A percentile compares a stretch with the other conserved stretches of the same genome.
These are phyloP conservation scores for Ceratosolen solmsi DNA, from an alignment of 1,140 invertebrate species.

Conservation along the genomic window DNA sequence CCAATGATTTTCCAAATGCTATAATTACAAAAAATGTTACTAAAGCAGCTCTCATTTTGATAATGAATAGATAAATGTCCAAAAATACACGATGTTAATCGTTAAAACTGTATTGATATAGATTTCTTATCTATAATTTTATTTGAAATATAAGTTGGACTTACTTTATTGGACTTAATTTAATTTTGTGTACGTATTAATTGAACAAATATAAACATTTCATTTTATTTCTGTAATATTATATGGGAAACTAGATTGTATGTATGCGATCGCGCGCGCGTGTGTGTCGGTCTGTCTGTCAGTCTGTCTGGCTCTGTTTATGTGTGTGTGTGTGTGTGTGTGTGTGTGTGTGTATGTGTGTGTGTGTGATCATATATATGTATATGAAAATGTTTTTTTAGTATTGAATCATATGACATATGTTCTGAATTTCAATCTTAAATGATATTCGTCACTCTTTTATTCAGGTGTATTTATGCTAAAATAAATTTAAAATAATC, in stretches of 20 bases:
- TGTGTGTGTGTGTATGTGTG: no score
- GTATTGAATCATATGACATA: neutral
- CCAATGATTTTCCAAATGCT: neutral
- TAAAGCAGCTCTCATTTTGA: conserved; percentile 23
- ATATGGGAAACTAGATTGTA: no score
- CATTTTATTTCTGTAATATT: neutral
- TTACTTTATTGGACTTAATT: neutral
- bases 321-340: neutral
- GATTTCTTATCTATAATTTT: conserved; percentile 9
- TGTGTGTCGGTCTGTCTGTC: no score
- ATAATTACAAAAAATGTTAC: neutral
- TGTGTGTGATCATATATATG: no score
- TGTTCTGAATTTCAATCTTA: neutral
- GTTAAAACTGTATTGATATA: conserved; percentile 4
- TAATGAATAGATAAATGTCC: neutral
- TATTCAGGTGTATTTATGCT: neutral
- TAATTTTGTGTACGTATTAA: neutral
- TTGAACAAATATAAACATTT: neutral
- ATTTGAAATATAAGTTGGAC: neutral
- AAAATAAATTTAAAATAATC: neutral
- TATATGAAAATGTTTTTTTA: neutral
- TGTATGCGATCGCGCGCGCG: neutral
- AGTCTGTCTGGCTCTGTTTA: no score
- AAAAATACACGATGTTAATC: neutral
- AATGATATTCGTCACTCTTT: neutral